phyloP scores from a whole-genome alignment of 64 coral and sea anemone species.

The Acropora yongei region DNA sequence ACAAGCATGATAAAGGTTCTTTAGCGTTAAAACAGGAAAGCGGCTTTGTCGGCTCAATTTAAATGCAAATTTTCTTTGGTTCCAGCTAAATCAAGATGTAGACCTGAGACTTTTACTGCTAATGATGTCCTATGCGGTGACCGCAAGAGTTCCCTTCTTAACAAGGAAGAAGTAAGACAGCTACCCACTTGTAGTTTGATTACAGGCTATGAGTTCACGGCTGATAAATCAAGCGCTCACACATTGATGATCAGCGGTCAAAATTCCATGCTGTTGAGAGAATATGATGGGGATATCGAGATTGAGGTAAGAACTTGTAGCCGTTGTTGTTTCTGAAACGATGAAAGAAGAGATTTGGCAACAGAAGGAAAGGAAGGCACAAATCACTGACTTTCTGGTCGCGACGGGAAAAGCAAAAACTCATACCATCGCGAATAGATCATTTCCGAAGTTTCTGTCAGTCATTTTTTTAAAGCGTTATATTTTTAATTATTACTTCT shows the following conservation, averaged over 20 bases:
- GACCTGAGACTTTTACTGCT: slow-evolving; percentile 1
- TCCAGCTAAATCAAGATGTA: background rate
- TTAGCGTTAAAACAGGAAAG: background rate
- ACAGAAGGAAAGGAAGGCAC: too few species aligned
- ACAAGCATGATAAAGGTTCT: background rate
- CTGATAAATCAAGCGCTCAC: slow-evolving; percentile 9
- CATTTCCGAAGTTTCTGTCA: too few species aligned
- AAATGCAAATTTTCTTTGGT: background rate
- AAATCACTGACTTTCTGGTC: too few species aligned
- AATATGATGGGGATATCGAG: slow-evolving; percentile 25
- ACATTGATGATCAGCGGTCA: background rate
- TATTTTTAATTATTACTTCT: too few species aligned
- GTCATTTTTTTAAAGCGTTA: too few species aligned
- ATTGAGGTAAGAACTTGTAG: background rate
- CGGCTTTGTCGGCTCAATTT: background rate
- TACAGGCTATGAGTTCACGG: slow-evolving; percentile 20
- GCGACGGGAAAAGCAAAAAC: too few species aligned
- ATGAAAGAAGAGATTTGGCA: too few species aligned
- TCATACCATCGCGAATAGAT: too few species aligned
- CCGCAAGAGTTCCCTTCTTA: background rate
- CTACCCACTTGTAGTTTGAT: slow-evolving; percentile 22
- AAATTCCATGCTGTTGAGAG: slow-evolving; percentile 3
- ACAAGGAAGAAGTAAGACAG: slow-evolving; percentile 10
- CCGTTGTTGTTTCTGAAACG: too few species aligned
- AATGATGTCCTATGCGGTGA: slow-evolving; percentile 14